Conservation (phyloP, 2,113 vertebrate genomes). For the Petrocephalus zakoni region DNA sequence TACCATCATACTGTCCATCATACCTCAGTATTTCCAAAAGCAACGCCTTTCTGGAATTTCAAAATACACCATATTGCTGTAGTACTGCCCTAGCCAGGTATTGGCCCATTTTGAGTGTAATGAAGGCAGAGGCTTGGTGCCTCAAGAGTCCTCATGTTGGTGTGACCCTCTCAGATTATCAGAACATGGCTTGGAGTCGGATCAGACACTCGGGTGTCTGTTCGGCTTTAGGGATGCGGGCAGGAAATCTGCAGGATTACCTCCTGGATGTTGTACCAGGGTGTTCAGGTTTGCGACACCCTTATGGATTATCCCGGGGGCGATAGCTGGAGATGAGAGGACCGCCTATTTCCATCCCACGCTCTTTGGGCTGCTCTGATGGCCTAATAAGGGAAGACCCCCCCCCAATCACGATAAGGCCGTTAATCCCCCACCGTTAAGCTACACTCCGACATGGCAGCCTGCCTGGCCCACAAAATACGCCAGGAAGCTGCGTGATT, state of each 20-base stretch:
- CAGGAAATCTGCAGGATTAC: conserved; percentile 36
- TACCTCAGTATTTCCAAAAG: neutral
- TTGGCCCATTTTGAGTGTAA: neutral
- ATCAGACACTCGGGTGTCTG: neutral
- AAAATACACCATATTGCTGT: neutral
- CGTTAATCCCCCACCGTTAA: conserved; percentile 49
- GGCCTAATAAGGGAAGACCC: conserved; percentile 65
- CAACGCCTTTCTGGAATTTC: neutral
- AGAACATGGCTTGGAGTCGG: neutral
- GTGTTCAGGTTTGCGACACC: conserved; percentile 48
- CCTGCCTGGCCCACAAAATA: conserved; percentile 46
- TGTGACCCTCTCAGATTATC: neutral
- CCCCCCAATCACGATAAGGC: conserved; percentile 54
- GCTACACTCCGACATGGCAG: conserved; percentile 46
- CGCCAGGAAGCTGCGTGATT: conserved; percentile 49
- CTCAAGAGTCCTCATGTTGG: neutral
- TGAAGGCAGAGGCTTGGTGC: neutral
- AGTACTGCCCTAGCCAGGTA: neutral
- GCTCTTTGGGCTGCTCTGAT: conserved; percentile 40
- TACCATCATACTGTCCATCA: neutral
- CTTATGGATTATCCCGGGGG: conserved; percentile 60
- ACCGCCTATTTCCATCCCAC: conserved; percentile 57
- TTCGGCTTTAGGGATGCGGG: conserved; percentile 36
- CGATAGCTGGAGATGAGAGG: conserved; percentile 52
- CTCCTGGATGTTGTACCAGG: conserved; percentile 52